Base-by-base conservation (phyloP, 1,140 invertebrate genomes). In the Drepana arcuata region DNA sequence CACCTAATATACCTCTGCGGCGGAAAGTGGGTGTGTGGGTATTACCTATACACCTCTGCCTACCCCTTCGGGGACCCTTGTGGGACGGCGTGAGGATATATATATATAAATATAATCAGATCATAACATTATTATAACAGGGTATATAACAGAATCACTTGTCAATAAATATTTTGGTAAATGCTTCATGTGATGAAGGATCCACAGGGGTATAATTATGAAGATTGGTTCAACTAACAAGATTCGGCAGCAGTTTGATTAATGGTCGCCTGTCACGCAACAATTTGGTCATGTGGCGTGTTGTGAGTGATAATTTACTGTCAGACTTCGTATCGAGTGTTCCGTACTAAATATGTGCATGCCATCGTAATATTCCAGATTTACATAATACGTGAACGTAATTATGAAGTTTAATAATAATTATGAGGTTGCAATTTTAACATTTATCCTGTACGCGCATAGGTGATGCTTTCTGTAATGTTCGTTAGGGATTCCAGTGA, bases 191-290 rank as follows among this genome's bases (percentile, higher is more conserved):
- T n/a, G n/a, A n/a, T n/a, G n/a, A n/a, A n/a, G n/a, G n/a, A n/a
- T n/a, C n/a, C n/a, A 21, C 4, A 21, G 4, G 18, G 18, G 18
- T 21, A 41, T 41, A 32, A 51, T 44, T 42, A 45, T 42, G 38
- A 42, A 46, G 41, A 34, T 39, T 40, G 35, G 42, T 28, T 27
- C 27, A 14, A 37, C 47, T 32, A 44, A 44, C 36, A 49, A 52
- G 41, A 43, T 48, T 57, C 45, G 54, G 42, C 48, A 57, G 39
- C 29, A 35, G 41, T n/a, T 43, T 57, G 54, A 57, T 57, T 52
- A 52, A 57, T 57, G 33, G 35, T 18, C 16, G 15, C 23, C 16
- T 12, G 33, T 25, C 54, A 57, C 54, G 54, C 49, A 49, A 49
- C 54, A 47, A 53, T 57, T 44, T 52, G 43, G 36, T 15, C 41